Evolutionary conservation across 2,113 vertebrate genomes (phyloP).

Genomic region (Tetrao urogallus): DNA sequence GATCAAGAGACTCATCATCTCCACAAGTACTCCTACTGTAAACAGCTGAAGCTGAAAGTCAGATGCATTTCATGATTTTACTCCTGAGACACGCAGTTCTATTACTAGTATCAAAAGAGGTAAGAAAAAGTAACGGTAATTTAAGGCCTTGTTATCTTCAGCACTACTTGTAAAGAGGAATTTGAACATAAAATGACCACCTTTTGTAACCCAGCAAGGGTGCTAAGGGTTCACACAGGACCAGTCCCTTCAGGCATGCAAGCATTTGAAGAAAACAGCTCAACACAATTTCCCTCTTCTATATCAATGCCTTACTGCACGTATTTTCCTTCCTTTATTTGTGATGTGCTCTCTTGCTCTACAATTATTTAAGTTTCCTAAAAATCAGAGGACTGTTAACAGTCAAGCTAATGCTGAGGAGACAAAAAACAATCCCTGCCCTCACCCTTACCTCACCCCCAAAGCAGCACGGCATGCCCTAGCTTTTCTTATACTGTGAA

Average conservation of each 20-base stretch:
- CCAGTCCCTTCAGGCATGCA: background rate
- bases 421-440: background rate
- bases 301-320: background rate
- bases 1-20: slow-evolving; percentile 49
- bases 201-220: background rate
- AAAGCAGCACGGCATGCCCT: background rate
- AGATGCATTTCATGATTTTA: background rate
- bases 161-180: background rate
- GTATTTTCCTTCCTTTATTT: background rate
- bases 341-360: background rate
- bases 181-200: background rate
- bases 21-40: background rate
- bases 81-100: background rate
- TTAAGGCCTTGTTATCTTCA: background rate
- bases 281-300: background rate
- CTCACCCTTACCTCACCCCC: background rate
- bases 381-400: background rate
- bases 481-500: background rate
- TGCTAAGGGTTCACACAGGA: background rate
- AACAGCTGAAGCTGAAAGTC: slow-evolving; percentile 9
- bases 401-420: background rate
- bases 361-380: background rate
- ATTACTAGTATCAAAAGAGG: background rate
- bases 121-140: background rate
- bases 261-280: background rate